Base-by-base conservation (phyloP, 2,888 invertebrate species). In the Protonemura montana region DNA sequence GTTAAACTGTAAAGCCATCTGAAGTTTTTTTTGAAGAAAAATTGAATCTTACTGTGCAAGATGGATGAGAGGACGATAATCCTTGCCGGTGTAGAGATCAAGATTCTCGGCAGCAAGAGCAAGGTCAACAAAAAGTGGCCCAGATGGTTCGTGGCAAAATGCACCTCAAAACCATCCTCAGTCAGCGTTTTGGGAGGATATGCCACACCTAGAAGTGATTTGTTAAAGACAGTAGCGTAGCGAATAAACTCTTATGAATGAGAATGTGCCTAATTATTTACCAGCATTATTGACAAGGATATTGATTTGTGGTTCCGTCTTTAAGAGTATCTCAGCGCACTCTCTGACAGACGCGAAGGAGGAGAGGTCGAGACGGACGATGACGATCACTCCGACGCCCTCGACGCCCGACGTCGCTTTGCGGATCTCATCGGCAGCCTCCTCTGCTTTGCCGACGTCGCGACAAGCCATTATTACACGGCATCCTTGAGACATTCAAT, bases 51-150 rank as follows among this genome's bases (percentile, higher is more conserved):
- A 88, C 87, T 81, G 85, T 95, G 94, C 0, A 92, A 91, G 85
- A 91, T 89, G 2, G 95, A 95, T 0, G 95, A 94, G 0, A 95
- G 93, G 82, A 92, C 93, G 0, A 95, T 91, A 85, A 95, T 93
- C 88, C 95, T 92, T 13, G 94, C 93, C 0, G 94, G 93, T 0
- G 91, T 91, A 10, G 94, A 94, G 86, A 91, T 90, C 42, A 93
- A 92, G 5, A 97, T 91, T 29, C 92, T 90, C 25, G 94, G 94
- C 26, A 95, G 89, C 0, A 95, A 89, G 1, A 95, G 90, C 76
- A 94, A 90, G 0, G 94, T 94, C 0, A 95, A 90, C 13, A 95
- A 90, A 87, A 94, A 94, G 88, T 94, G 95, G 0, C 94, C 94
- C 87, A 94, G 91, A 89, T 94, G 93, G 89, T 94, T 94, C 0